Evolutionary conservation across 2,888 invertebrate genomes (phyloP).

Genomic region (Ennomos erosarius): DNA sequence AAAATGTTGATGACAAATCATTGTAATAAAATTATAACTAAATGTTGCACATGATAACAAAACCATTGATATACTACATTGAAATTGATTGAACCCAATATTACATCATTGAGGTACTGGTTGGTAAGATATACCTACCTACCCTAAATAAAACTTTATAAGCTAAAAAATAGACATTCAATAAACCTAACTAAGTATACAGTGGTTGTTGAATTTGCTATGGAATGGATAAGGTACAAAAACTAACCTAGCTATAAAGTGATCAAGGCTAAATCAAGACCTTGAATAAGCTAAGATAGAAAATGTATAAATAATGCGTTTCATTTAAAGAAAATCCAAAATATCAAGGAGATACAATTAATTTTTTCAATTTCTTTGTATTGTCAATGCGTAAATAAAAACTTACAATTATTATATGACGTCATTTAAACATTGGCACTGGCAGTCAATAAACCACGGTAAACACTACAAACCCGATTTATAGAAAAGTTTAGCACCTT

Average conservation of each 20-base stretch:
- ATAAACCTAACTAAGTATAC: conserved; percentile 1
- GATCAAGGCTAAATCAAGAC: conserved; percentile 60
- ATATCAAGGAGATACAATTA: neutral
- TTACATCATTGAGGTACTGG: too few species aligned
- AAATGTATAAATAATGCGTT: conserved; percentile 4
- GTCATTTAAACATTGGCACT: conserved; percentile 81
- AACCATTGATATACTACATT: too few species aligned
- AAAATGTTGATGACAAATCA: too few species aligned
- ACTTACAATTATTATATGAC: conserved; percentile 66
- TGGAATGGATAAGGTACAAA: conserved; percentile 47
- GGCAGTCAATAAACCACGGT: conserved; percentile 80
- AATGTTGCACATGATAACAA: too few species aligned
- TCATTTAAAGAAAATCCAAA: neutral
- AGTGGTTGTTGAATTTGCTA: conserved; percentile 46
- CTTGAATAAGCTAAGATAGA: conserved; percentile 47
- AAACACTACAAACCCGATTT: conserved; percentile 61
- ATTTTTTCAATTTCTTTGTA: neutral
- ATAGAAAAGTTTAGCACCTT: conserved; percentile 22
- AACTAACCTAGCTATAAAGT: conserved; percentile 63
- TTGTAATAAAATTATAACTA: too few species aligned
- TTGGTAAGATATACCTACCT: too few species aligned
- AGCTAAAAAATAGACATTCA: too few species aligned
- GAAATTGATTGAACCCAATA: too few species aligned
- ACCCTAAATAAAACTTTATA: too few species aligned
- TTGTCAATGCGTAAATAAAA: conserved; percentile 40